phyloP scores from a whole-genome alignment of 2,113 vertebrate genomes.

The Nothobranchius kuhntae region DNA sequence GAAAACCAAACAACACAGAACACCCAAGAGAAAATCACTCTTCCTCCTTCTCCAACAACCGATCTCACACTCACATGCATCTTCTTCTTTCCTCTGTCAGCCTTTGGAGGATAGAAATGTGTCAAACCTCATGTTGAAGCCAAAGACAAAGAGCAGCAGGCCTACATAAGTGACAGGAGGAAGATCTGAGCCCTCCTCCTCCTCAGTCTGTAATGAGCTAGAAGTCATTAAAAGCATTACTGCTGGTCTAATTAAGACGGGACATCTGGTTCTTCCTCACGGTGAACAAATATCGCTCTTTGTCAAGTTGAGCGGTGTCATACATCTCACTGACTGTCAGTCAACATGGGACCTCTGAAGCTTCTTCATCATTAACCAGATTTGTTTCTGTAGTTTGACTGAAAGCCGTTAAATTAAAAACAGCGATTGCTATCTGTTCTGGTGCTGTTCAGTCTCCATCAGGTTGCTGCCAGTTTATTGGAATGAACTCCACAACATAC shows the following conservation, averaged over 20 bases:
- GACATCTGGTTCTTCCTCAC: constrained; percentile 86
- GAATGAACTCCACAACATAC: no score
- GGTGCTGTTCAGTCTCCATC: constrained; percentile 14
- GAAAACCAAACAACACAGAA: constrained; percentile 60
- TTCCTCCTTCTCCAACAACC: constrained; percentile 42
- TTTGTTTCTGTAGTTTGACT: constrained; percentile 72
- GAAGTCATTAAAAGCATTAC: constrained; percentile 85
- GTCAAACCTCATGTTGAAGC: constrained; percentile 63
- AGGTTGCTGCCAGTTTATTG: constrained; percentile 59
- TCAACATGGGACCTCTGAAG: constrained; percentile 79
- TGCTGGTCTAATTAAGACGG: constrained; percentile 93
- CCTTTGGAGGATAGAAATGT: constrained; percentile 68
- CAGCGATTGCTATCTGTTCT: constrained; percentile 42
- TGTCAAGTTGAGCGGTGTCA: constrained; percentile 84
- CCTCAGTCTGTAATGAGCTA: constrained; percentile 76
- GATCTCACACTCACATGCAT: constrained; percentile 23
- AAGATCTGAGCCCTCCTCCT: constrained; percentile 74
- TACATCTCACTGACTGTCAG: constrained; percentile 83
- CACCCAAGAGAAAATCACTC: constrained; percentile 16
- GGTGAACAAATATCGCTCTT: constrained; percentile 82
- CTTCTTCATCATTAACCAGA: constrained; percentile 80
- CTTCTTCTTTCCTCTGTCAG: not conserved
- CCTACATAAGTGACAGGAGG: constrained; percentile 70
- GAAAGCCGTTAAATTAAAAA: constrained; percentile 57
- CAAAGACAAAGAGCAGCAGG: constrained; percentile 63